A percentile compares a stretch with the other conserved stretches of the same genome.
phyloP scores from a whole-genome alignment of 2,888 invertebrate species.

The Drosophila seclusa region DNA sequence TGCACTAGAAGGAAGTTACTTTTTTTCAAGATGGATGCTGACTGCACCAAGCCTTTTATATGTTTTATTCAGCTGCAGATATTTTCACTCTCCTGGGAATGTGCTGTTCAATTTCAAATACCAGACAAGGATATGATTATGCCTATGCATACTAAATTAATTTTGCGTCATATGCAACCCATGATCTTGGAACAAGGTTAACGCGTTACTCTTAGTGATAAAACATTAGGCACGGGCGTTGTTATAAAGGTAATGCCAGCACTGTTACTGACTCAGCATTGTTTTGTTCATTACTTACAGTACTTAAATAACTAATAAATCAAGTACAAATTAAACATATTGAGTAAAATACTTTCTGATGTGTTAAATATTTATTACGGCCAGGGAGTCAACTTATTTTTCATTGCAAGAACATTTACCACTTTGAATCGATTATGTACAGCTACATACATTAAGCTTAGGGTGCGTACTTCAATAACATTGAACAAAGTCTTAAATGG shows the following conservation, averaged over 20 bases:
- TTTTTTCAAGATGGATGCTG: slow-evolving; percentile 97
- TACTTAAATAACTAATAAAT: slow-evolving; percentile 32
- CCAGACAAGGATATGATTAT: slow-evolving; percentile 97
- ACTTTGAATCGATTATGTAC: neutral
- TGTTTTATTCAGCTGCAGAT: slow-evolving; percentile 94
- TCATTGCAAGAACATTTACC: neutral
- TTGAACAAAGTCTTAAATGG: too few relatives aligned
- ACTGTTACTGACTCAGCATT: slow-evolving; percentile 90
- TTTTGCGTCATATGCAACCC: slow-evolving; percentile 91
- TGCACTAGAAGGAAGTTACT: slow-evolving; percentile 92
- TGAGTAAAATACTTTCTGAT: neutral
- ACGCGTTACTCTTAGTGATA: slow-evolving; percentile 96
- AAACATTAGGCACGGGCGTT: slow-evolving; percentile 96
- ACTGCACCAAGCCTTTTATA: slow-evolving; percentile 93
- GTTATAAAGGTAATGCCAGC: slow-evolving; percentile 91
- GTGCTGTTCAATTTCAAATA: slow-evolving; percentile 90
- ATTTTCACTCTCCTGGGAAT: slow-evolving; percentile 98
- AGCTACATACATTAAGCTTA: neutral
- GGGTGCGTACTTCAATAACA: neutral
- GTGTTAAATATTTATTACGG: neutral
- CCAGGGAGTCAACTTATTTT: neutral
- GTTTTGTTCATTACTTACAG: neutral
- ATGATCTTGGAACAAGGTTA: slow-evolving; percentile 97
- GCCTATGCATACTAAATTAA: slow-evolving; percentile 94
- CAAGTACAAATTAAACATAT: slow-evolving; percentile 8